These are phyloP conservation scores for Agriopis marginaria DNA, from an alignment of 2,888 invertebrate genomes.

Conservation along the genomic window DNA sequence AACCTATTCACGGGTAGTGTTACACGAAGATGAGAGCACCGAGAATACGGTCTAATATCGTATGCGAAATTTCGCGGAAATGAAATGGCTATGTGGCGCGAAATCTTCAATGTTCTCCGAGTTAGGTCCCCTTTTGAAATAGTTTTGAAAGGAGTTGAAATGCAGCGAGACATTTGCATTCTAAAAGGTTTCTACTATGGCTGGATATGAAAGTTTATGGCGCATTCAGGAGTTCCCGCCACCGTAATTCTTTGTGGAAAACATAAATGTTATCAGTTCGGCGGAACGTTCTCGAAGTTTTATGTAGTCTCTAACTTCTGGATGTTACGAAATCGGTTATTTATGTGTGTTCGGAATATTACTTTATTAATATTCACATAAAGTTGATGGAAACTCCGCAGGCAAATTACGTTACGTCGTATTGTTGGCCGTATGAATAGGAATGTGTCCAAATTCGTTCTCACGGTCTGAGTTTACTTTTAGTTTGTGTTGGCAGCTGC, in stretches of 20 bases:
- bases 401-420: constrained; percentile 21
- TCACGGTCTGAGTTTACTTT: constrained; percentile 36
- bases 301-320: constrained; percentile 48
- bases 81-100: constrained; percentile 62
- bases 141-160: constrained; percentile 76
- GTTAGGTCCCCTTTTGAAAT: constrained; percentile 74
- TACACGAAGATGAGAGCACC: constrained; percentile 51
- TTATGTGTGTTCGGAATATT: constrained; percentile 38
- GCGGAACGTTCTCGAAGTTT: constrained; percentile 52
- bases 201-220: constrained; percentile 68
- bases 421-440: constrained; percentile 37
- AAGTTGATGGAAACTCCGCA: constrained; percentile 21
- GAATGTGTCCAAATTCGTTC: constrained; percentile 36
- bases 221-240: constrained; percentile 52
- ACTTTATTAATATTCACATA: constrained; percentile 30
- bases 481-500: constrained; percentile 44
- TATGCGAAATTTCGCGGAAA: constrained; percentile 62
- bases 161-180: constrained; percentile 79
- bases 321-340: constrained; percentile 43
- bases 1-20: constrained; percentile 38
- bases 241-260: constrained; percentile 55
- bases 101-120: constrained; percentile 69
- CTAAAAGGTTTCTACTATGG: constrained; percentile 68
- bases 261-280: constrained; percentile 60
- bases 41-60: constrained; percentile 58